Conservation (phyloP, 2,797 vertebrate genomes). For the Centropyge bicolor region DNA sequence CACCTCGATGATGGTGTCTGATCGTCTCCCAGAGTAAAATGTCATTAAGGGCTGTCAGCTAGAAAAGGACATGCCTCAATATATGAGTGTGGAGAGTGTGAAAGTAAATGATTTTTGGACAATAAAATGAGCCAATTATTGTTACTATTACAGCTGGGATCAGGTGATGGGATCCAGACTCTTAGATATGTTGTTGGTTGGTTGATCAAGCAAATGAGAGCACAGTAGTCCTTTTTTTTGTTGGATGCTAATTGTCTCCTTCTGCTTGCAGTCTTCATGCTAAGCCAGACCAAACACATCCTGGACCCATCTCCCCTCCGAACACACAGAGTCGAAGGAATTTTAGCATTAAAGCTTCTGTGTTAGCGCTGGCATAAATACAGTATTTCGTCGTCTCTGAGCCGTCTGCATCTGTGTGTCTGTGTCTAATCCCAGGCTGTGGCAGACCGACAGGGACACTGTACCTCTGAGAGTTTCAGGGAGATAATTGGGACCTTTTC, state of each 20-base stretch:
- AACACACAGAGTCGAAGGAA: background rate
- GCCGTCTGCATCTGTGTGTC: slow-evolving; percentile 39
- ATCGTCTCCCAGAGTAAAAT: slow-evolving; percentile 7
- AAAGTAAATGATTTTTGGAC: no score
- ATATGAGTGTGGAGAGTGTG: background rate
- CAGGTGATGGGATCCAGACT: background rate
- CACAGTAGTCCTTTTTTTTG: background rate
- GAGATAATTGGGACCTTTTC: slow-evolving; percentile 82
- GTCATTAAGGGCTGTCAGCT: background rate
- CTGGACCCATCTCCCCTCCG: background rate
- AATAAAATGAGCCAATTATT: background rate
- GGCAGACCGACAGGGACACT: slow-evolving; percentile 55
- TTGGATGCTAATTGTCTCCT: background rate
- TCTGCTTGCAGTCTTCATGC: background rate
- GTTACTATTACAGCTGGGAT: background rate
- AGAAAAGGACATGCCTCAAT: background rate
- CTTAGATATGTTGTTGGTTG: background rate
- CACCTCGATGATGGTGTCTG: background rate
- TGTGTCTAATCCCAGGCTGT: slow-evolving; percentile 48
- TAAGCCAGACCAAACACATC: background rate
- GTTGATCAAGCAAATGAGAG: background rate
- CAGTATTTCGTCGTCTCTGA: slow-evolving; percentile 17
- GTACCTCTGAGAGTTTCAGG: slow-evolving; percentile 57
- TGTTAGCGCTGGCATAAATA: background rate
- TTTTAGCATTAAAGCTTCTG: background rate